These are phyloP conservation scores for Acanthococcus lagerstroemiae DNA, from an alignment of 2,888 invertebrate genomes.

Conservation along the genomic window DNA sequence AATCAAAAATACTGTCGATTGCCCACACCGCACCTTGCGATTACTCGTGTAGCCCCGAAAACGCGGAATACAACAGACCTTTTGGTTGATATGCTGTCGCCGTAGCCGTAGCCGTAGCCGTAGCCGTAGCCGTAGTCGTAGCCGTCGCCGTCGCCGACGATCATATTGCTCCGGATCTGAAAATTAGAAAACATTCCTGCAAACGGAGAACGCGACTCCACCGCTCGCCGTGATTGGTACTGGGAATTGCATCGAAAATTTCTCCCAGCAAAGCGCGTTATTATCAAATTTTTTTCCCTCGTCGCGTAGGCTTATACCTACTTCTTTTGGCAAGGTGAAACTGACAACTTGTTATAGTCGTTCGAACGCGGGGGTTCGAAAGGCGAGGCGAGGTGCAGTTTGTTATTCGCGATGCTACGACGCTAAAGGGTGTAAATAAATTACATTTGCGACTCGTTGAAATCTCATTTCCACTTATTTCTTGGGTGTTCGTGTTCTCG, in stretches of 20 bases:
- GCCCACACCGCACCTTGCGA: too few species aligned
- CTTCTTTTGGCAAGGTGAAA: not conserved
- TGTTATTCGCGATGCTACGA: not conserved
- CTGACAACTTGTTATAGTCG: not conserved
- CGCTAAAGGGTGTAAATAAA: slow-evolving; percentile 18
- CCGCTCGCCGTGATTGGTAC: not conserved
- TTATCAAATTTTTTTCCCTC: too few species aligned
- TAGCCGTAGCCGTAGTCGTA: too few species aligned
- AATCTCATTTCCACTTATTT: slow-evolving; percentile 30
- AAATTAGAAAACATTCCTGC: too few species aligned
- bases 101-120: too few species aligned
- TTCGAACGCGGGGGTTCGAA: not conserved
- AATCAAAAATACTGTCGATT: too few species aligned
- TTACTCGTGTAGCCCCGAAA: too few species aligned
- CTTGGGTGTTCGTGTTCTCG: slow-evolving; percentile 22
- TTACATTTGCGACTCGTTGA: slow-evolving; percentile 31
- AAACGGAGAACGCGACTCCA: too few species aligned
- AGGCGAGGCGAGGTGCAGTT: not conserved
- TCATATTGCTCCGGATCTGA: too few species aligned
- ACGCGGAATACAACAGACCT: too few species aligned
- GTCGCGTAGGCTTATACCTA: not conserved
- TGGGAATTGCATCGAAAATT: not conserved
- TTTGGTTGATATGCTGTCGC: too few species aligned
- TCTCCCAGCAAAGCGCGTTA: not conserved
- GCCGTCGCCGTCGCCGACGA: too few species aligned